phyloP scores from a whole-genome alignment of 35 echinoderm and acorn worm species.

The Eucidaris tribuloides region DNA sequence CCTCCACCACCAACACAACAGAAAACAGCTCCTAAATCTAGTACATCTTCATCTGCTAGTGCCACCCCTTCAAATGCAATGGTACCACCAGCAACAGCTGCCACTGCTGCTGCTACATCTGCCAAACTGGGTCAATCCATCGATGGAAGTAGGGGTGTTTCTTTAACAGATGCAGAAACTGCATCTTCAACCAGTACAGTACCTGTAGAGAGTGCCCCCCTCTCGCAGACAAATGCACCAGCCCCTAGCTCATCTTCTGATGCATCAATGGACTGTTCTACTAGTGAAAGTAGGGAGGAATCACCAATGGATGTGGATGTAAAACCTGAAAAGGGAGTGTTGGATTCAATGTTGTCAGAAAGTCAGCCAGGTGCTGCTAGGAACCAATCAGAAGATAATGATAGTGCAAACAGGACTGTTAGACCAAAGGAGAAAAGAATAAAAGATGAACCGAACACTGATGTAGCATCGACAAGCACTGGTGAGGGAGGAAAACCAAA shows the following conservation, averaged over 20 bases:
- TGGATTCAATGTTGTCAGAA: not conserved
- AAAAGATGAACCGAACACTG: not conserved
- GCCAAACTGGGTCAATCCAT: not conserved
- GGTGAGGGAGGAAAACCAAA: not conserved
- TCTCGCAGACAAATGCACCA: not conserved
- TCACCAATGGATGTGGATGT: constrained; percentile 34
- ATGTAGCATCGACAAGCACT: not conserved
- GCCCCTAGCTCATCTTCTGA: not conserved
- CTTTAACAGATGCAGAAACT: not conserved
- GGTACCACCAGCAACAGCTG: no score
- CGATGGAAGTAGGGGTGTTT: constrained; percentile 5
- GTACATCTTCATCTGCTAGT: not conserved
- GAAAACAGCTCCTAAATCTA: not conserved
- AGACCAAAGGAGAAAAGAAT: not conserved
- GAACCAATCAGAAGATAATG: no score
- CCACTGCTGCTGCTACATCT: not conserved
- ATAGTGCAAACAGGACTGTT: no score
- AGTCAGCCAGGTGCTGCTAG: not conserved
- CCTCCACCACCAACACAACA: constrained; percentile 21
- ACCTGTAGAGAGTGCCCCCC: not conserved
- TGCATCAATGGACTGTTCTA: not conserved
- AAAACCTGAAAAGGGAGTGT: not conserved
- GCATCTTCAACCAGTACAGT: not conserved
- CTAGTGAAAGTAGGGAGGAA: constrained; percentile 11
- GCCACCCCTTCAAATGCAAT: constrained; percentile 18